Evolutionary conservation across 2,888 invertebrate genomes (phyloP).

Genomic region (Eupithecia subfuscata): DNA sequence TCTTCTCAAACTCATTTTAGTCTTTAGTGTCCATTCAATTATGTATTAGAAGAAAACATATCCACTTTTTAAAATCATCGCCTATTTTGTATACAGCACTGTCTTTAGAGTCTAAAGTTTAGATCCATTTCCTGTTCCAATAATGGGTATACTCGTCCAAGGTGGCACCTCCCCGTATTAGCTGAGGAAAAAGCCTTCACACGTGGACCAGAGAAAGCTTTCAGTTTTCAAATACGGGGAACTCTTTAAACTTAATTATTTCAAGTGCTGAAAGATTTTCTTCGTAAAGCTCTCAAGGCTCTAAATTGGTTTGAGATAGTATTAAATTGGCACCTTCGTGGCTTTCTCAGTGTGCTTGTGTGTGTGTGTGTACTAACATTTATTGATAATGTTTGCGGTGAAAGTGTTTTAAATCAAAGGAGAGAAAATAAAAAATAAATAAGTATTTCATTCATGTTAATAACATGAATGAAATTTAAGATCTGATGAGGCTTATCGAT

Average conservation of each 20-base stretch:
- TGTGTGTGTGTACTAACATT: too few relatives aligned
- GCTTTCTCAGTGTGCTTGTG: background rate
- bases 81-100: background rate
- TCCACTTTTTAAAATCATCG: background rate
- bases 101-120: too few relatives aligned
- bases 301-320: background rate
- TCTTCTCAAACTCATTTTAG: too few relatives aligned
- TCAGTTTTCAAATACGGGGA: slow-evolving; percentile 32
- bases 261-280: slow-evolving; percentile 29
- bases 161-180: background rate
- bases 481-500: too few relatives aligned
- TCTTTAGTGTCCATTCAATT: too few relatives aligned
- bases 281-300: background rate
- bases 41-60: too few relatives aligned
- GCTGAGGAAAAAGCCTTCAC: slow-evolving; percentile 11
- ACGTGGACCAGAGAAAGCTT: slow-evolving; percentile 34
- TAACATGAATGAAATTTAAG: too few relatives aligned
- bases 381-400: too few relatives aligned
- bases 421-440: too few relatives aligned
- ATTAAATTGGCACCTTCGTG: background rate
- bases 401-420: too few relatives aligned
- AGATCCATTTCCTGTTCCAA: background rate
- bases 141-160: background rate
- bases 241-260: slow-evolving; percentile 30
- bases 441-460: too few relatives aligned